Evolutionary conservation across 2,888 invertebrate genomes (phyloP).

Genomic region (Chorisops tibialis): DNA sequence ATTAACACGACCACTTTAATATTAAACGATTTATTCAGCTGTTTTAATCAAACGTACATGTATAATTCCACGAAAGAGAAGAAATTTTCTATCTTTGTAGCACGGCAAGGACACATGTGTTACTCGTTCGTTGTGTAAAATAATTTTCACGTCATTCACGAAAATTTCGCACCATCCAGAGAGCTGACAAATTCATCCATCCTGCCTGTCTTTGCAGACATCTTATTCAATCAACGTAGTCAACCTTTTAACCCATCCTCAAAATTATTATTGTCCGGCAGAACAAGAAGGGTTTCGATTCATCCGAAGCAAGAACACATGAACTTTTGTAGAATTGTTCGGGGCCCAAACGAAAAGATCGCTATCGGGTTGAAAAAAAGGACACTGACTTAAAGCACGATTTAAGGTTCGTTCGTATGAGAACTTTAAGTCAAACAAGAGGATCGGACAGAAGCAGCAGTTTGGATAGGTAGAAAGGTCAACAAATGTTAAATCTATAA

Average conservation of each 20-base stretch:
- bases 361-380: slow-evolving; percentile 8
- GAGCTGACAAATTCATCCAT: slow-evolving; percentile 10
- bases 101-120: neutral
- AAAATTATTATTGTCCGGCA: neutral
- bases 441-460: slow-evolving; percentile 14
- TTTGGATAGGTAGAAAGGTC: slow-evolving; percentile 23
- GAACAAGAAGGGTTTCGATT: slow-evolving; percentile 9
- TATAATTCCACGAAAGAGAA: too few species aligned
- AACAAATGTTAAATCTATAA: slow-evolving; percentile 2
- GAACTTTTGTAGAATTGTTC: slow-evolving; percentile 12
- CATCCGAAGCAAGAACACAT: slow-evolving; percentile 1
- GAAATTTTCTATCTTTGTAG: too few species aligned
- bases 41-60: too few species aligned
- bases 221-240: slow-evolving; percentile 20
- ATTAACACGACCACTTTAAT: too few species aligned
- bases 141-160: slow-evolving; percentile 18
- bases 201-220: neutral
- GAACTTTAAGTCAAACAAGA: slow-evolving; percentile 23
- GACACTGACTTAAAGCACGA: neutral
- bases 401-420: slow-evolving; percentile 4
- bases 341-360: slow-evolving; percentile 21
- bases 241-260: neutral
- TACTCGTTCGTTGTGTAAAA: neutral
- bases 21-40: too few species aligned
- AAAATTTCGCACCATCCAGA: neutral